Evolutionary conservation across 2,113 vertebrate species (phyloP).

Genomic region (Larimichthys crocea): DNA sequence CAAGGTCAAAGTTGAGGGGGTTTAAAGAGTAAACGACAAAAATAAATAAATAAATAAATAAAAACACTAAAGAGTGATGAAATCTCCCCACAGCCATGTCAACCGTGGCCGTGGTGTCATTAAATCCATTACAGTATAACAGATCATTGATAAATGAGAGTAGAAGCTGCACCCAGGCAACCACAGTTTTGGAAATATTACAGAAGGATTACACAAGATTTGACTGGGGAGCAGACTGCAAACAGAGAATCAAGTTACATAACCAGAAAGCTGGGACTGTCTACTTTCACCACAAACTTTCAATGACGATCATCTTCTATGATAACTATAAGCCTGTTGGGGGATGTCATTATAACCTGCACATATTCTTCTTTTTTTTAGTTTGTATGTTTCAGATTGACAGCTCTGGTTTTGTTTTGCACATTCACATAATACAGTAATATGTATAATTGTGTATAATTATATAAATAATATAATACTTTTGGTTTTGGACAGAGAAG

Average conservation of each 20-base stretch:
- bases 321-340: background rate
- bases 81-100: background rate
- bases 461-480: background rate
- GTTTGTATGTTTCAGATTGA: background rate
- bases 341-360: background rate
- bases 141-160: slow-evolving; percentile 24
- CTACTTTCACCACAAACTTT: background rate
- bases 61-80: background rate
- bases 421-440: background rate
- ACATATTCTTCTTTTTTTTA: background rate
- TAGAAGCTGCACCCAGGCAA: slow-evolving; percentile 3
- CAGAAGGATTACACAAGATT: slow-evolving; percentile 35
- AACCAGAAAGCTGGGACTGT: slow-evolving; percentile 17
- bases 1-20: background rate
- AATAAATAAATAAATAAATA: background rate
- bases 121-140: background rate
- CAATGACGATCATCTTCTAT: background rate
- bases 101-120: background rate
- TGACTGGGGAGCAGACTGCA: slow-evolving; percentile 29
- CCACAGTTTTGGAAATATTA: slow-evolving; percentile 33
- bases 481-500: background rate
- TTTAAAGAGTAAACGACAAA: background rate
- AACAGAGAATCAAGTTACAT: slow-evolving; percentile 16
- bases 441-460: background rate
- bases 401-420: background rate